Evolutionary conservation across 1,140 invertebrate species (phyloP), one percentile per base, ranked within the genome.

Genomic region (Gryon sp.): DNA sequence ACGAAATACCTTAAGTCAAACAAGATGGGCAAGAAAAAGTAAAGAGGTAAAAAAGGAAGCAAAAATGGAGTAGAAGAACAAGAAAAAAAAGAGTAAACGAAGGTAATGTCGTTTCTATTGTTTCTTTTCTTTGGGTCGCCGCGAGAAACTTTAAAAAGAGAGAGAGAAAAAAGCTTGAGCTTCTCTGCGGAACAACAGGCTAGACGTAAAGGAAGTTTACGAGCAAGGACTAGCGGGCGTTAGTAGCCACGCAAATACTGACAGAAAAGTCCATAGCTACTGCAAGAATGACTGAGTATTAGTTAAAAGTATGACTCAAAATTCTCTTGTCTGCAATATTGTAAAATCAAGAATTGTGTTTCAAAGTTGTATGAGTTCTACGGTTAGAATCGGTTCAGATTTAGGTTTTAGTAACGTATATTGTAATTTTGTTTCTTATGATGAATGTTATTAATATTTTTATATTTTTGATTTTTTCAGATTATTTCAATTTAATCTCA

Each of bases 31-130:
- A 46, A 55, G n/a, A n/a, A n/a, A n/a, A n/a, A n/a, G n/a, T n/a
- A n/a, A n/a, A n/a, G n/a, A n/a, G n/a, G n/a, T n/a, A n/a, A n/a
- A n/a, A n/a, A n/a, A n/a, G n/a, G n/a, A n/a, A n/a, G n/a, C n/a
- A n/a, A n/a, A n/a, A n/a, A n/a, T n/a, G n/a, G n/a, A n/a, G n/a
- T n/a, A n/a, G n/a, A n/a, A n/a, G n/a, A n/a, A n/a, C n/a, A n/a
- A n/a, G n/a, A n/a, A n/a, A n/a, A 55, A 48, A 53, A 55, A 38
- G 24, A 11, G 50, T 66, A 66, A 66, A 69, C 34, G 45, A 65
- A 66, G 53, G 60, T 66, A 66, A 74, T 74, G 63, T 66, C 28
- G 60, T 74, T 74, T 74, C 46, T 41, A 65, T 66, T 59, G 52
- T 74, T 65, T 66, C 53, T 32, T 62, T 62, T 48, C 52, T 59